These are phyloP conservation scores for Danio tinwini DNA, from an alignment of 2,797 vertebrate species.

Conservation along the genomic window DNA sequence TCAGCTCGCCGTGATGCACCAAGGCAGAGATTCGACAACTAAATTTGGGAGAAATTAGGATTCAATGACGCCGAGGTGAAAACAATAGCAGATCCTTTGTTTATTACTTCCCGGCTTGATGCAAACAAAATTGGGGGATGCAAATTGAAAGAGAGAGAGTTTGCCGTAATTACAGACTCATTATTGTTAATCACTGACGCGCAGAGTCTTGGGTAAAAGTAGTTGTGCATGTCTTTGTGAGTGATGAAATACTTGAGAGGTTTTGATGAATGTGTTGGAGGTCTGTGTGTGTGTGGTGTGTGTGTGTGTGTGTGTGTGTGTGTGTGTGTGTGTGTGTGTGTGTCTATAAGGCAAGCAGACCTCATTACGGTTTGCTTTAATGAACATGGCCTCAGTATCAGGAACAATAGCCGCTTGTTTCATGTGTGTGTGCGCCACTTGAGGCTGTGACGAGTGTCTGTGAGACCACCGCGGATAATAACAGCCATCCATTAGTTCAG, in stretches of 20 bases:
- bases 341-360: slow-evolving; percentile 57
- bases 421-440: slow-evolving; percentile 56
- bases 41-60: slow-evolving; percentile 5
- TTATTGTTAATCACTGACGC: slow-evolving; percentile 72
- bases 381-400: slow-evolving; percentile 61
- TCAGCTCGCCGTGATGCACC: neutral
- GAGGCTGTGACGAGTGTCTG: slow-evolving; percentile 74
- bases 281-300: neutral
- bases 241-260: slow-evolving; percentile 14
- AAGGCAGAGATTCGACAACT: slow-evolving; percentile 3
- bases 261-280: slow-evolving; percentile 42
- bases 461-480: slow-evolving; percentile 79
- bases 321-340: slow-evolving; percentile 32
- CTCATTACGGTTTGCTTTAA: slow-evolving; percentile 72
- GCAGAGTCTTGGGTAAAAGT: slow-evolving; percentile 57
- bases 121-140: slow-evolving; percentile 67
- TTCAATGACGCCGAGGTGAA: slow-evolving; percentile 32
- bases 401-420: slow-evolving; percentile 75
- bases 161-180: slow-evolving; percentile 69
- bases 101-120: slow-evolving; percentile 68
- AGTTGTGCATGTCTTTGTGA: slow-evolving; percentile 28
- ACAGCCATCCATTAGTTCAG: slow-evolving; percentile 78
- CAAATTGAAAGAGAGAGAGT: slow-evolving; percentile 69
- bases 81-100: slow-evolving; percentile 59
- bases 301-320: neutral